Conservation (phyloP, 2,888 invertebrate genomes). For the Macropis europaea region DNA sequence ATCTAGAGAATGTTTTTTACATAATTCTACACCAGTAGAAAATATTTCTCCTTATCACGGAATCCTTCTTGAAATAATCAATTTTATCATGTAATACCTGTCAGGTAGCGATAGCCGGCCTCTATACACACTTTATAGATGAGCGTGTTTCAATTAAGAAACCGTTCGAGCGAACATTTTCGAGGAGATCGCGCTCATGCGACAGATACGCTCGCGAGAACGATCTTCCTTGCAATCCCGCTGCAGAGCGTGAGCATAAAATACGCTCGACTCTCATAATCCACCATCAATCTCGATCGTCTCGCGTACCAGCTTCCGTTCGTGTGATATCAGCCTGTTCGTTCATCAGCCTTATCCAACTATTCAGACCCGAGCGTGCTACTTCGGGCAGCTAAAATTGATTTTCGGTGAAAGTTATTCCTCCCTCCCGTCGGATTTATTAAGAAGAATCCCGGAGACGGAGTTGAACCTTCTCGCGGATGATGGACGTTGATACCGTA, state of each 20-base stretch:
- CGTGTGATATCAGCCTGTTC: slow-evolving; percentile 19
- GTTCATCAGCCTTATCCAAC: slow-evolving; percentile 29
- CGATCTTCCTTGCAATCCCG: slow-evolving; percentile 8
- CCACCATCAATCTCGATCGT: slow-evolving; percentile 46
- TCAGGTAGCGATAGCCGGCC: no score
- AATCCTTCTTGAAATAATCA: no score
- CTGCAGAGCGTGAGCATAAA: slow-evolving; percentile 27
- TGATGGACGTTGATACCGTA: background rate
- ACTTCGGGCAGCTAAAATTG: slow-evolving; percentile 15
- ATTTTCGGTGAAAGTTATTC: slow-evolving; percentile 6
- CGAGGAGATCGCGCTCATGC: slow-evolving; percentile 3
- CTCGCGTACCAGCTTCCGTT: slow-evolving; percentile 24
- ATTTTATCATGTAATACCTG: no score
- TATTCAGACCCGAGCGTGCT: slow-evolving; percentile 10
- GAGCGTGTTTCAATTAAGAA: slow-evolving; percentile 15
- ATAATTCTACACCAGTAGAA: no score
- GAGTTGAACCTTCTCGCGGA: background rate
- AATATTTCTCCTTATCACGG: no score
- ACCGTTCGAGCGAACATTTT: background rate
- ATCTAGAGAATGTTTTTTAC: no score
- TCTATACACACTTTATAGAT: background rate
- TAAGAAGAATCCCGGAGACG: background rate
- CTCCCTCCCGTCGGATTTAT: slow-evolving; percentile 7
- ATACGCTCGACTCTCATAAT: slow-evolving; percentile 51
- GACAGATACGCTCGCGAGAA: slow-evolving; percentile 9